A percentile compares a stretch with the other conserved stretches of the same genome.
Evolutionary conservation across 2,888 invertebrate genomes (phyloP).

Genomic region (Scaeva pyrastri): DNA sequence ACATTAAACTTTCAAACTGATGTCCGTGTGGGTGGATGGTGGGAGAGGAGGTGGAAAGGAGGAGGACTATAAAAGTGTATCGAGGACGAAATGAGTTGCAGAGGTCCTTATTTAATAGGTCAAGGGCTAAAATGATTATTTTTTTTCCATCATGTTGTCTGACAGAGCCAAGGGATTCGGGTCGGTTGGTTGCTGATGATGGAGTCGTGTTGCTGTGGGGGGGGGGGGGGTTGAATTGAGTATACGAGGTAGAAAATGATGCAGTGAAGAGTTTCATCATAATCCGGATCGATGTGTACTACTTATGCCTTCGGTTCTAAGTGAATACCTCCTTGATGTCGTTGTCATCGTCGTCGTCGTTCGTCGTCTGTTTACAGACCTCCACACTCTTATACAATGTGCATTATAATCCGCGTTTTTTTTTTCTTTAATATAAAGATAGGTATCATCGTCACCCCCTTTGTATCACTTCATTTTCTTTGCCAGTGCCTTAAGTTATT

Average conservation of each 20-base stretch:
- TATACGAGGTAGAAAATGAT: slow-evolving; percentile 16
- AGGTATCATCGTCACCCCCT: slow-evolving; percentile 11
- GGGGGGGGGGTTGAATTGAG: neutral
- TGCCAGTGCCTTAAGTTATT: neutral
- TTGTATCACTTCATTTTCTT: neutral
- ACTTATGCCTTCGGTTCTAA: slow-evolving; percentile 57
- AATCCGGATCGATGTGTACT: slow-evolving; percentile 69
- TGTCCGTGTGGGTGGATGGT: neutral
- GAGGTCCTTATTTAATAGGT: slow-evolving; percentile 71
- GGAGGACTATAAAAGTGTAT: slow-evolving; percentile 26
- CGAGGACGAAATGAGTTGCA: slow-evolving; percentile 50
- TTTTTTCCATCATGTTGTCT: slow-evolving; percentile 66
- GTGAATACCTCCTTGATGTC: slow-evolving; percentile 40
- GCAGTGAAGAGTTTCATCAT: slow-evolving; percentile 41
- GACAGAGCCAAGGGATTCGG: slow-evolving; percentile 37
- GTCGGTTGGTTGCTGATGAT: neutral
- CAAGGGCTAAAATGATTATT: slow-evolving; percentile 71
- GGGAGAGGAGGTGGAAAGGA: neutral
- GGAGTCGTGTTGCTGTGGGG: neutral
- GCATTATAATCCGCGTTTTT: slow-evolving; percentile 56
- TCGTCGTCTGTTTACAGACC: slow-evolving; percentile 32
- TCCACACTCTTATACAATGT: slow-evolving; percentile 22
- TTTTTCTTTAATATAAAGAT: too few relatives aligned
- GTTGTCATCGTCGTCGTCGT: too few relatives aligned
- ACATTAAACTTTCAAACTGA: slow-evolving; percentile 23